Conservation (phyloP, 2,113 vertebrate species). For the Poeciliopsis prolifica region DNA sequence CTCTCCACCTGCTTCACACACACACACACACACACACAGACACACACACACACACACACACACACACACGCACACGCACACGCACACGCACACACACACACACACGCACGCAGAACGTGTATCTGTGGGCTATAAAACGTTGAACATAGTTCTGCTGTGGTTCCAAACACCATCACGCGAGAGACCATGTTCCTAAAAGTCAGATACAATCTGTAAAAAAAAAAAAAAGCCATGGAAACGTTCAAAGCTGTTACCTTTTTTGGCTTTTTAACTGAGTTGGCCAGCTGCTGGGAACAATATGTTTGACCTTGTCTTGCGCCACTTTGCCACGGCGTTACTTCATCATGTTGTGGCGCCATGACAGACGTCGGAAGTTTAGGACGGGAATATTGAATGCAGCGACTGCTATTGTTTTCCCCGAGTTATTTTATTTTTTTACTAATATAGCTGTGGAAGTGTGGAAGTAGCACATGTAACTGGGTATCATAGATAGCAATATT, state of each 20-base stretch:
- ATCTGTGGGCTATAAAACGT: neutral
- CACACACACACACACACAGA: neutral
- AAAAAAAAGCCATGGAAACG: neutral
- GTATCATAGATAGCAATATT: neutral
- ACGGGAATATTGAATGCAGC: no score
- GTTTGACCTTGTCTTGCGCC: neutral
- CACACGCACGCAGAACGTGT: no score
- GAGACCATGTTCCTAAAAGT: neutral
- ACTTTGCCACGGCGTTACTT: no score
- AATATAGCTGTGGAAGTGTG: no score
- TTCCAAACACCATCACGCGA: neutral
- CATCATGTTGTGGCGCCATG: no score
- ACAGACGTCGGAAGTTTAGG: no score
- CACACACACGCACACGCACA: no score
- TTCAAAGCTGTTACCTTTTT: conserved; percentile 36
- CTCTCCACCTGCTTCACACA: conserved; percentile 26
- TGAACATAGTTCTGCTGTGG: neutral
- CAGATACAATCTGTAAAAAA: neutral
- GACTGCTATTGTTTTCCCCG: no score
- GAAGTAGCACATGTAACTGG: no score
- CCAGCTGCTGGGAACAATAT: neutral
- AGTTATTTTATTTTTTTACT: no score
- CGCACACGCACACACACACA: no score
- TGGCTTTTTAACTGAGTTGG: neutral
- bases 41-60: no score